Conservation (phyloP, 2,888 invertebrate species). For the Tachina fera region DNA sequence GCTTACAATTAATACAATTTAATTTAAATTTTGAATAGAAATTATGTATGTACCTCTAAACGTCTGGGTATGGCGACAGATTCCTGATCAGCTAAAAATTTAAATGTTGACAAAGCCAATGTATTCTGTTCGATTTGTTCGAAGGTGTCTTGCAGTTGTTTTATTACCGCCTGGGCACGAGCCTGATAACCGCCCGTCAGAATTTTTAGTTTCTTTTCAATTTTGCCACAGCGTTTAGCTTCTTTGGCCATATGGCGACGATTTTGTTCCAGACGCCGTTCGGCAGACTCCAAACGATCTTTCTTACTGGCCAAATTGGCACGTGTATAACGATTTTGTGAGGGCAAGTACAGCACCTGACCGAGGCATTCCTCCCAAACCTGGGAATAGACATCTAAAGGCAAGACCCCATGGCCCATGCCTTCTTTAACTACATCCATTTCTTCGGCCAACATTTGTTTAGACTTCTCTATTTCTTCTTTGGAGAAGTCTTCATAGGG, state of each 20-base stretch:
- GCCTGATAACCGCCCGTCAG: conserved; percentile 95
- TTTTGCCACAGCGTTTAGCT: conserved; percentile 97
- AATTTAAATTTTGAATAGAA: conserved; percentile 10
- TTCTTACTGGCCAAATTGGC: conserved; percentile 98
- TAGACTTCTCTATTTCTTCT: conserved; percentile 88
- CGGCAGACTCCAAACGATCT: conserved; percentile 96
- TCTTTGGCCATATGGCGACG: conserved; percentile 98
- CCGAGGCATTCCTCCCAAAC: conserved; percentile 99
- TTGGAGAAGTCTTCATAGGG: conserved; percentile 90
- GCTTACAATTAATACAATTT: background rate
- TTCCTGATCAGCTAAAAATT: conserved; percentile 94
- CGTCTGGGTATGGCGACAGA: conserved; percentile 94
- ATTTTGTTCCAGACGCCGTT: conserved; percentile 96
- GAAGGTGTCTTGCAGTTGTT: conserved; percentile 93
- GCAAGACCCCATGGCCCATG: conserved; percentile 97
- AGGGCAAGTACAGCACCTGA: conserved; percentile 95
- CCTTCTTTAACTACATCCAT: conserved; percentile 95
- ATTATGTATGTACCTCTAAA: conserved; percentile 86
- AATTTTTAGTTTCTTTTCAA: conserved; percentile 98
- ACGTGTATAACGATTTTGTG: conserved; percentile 95
- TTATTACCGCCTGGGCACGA: conserved; percentile 92
- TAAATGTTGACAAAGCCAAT: conserved; percentile 95
- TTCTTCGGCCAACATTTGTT: conserved; percentile 88
- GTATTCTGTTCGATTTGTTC: conserved; percentile 96
- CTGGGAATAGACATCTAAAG: conserved; percentile 95